These are phyloP conservation scores for Euplexia lucipara DNA, from an alignment of 2,888 invertebrate genomes.

Conservation along the genomic window DNA sequence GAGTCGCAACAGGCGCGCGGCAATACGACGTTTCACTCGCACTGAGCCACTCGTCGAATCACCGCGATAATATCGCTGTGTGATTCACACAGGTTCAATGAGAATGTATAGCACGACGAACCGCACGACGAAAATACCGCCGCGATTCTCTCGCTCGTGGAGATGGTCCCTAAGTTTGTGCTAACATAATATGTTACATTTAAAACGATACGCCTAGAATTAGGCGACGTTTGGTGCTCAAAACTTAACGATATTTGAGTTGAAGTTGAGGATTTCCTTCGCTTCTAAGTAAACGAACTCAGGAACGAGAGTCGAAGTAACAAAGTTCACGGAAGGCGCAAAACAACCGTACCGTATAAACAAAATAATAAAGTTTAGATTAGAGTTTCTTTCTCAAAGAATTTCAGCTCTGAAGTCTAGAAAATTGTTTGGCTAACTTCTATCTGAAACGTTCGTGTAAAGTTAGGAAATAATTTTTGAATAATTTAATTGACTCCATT, in stretches of 20 bases:
- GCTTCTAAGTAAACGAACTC: conserved; percentile 53
- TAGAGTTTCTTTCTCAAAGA: conserved; percentile 52
- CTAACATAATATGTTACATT: conserved; percentile 3
- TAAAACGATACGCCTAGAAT: conserved; percentile 59
- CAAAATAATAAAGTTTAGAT: conserved; percentile 52
- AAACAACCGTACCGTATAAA: conserved; percentile 51
- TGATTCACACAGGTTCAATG: no score
- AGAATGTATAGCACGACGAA: no score
- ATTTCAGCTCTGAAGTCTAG: conserved; percentile 50
- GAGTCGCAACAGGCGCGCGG: no score
- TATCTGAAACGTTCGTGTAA: conserved; percentile 19
- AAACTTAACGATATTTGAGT: conserved; percentile 58
- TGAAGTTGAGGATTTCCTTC: conserved; percentile 55
- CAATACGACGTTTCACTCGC: no score
- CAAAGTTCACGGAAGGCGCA: conserved; percentile 55
- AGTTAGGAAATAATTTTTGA: conserved; percentile 35
- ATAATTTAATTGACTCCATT: conserved; percentile 26
- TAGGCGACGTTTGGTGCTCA: conserved; percentile 32
- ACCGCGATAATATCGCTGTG: no score
- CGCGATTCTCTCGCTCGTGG: no score
- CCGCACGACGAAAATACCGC: no score
- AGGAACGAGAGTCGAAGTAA: conserved; percentile 49
- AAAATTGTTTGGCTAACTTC: conserved; percentile 41
- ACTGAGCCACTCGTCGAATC: no score
- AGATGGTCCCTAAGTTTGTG: no score